Percentiles rank a stretch among this genome's conserved stretches.
phyloP scores from a whole-genome alignment of 2,797 vertebrate species.

The Megalops cyprinoides region DNA sequence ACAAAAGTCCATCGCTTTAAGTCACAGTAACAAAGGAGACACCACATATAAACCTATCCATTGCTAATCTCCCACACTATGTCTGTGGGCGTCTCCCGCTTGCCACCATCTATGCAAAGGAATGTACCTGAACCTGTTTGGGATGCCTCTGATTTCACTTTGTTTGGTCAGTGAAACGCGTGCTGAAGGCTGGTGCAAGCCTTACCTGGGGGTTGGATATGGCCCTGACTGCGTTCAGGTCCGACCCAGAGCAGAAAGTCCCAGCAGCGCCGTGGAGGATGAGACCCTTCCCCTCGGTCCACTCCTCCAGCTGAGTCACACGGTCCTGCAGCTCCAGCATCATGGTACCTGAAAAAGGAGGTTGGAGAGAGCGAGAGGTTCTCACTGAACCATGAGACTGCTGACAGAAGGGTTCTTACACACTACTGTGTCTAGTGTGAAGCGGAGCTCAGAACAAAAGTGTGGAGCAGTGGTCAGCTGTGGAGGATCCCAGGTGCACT shows the following conservation, averaged over 20 bases:
- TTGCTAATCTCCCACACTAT: too few species aligned
- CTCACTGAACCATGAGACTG: too few species aligned
- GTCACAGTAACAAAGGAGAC: too few species aligned
- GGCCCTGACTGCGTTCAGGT: constrained; percentile 85
- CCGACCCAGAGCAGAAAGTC: constrained; percentile 93
- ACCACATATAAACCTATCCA: too few species aligned
- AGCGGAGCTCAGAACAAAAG: neutral
- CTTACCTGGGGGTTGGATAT: constrained; percentile 80
- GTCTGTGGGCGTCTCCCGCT: too few species aligned
- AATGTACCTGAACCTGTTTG: neutral
- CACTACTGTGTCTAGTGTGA: neutral
- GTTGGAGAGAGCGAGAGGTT: neutral
- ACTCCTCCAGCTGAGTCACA: constrained; percentile 86
- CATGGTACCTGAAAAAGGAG: constrained; percentile 82
- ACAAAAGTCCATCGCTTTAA: too few species aligned
- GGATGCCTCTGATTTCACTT: neutral
- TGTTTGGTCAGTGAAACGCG: neutral
- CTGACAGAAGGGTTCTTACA: neutral
- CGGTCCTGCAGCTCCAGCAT: constrained; percentile 89
- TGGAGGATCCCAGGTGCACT: neutral
- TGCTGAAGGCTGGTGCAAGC: neutral
- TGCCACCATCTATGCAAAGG: neutral
- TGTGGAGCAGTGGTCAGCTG: neutral
- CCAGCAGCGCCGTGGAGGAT: constrained; percentile 84
- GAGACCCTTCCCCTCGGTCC: constrained; percentile 91